Evolutionary conservation across 2,888 invertebrate species (phyloP).

Genomic region (Muscina levida): DNA sequence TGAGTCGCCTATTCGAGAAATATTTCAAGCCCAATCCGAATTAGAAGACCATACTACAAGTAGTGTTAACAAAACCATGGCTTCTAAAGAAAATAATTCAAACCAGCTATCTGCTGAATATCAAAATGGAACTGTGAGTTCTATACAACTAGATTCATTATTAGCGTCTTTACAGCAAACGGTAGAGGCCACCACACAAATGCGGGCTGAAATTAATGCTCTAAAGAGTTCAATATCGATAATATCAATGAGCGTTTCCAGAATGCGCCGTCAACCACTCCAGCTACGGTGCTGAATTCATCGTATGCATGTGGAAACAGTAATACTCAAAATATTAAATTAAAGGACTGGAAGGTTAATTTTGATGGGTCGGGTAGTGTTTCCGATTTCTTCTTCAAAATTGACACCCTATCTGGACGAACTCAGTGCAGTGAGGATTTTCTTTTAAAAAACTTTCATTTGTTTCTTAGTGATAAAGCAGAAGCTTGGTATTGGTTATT

Average conservation of each 20-base stretch:
- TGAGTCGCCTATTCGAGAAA: not conserved
- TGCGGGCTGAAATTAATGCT: constrained; percentile 1
- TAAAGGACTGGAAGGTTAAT: constrained; percentile 40
- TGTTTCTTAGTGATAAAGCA: constrained; percentile 29
- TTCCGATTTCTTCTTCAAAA: constrained; percentile 39
- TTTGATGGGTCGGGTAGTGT: constrained; percentile 28
- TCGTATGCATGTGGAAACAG: not conserved
- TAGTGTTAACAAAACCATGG: constrained; percentile 16
- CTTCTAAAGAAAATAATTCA: not conserved
- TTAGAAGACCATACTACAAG: not conserved
- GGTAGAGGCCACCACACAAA: not conserved
- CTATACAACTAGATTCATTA: not conserved
- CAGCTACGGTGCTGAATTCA: not conserved
- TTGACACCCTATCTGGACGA: constrained; percentile 5
- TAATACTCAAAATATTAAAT: constrained; percentile 29
- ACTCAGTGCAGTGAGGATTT: constrained; percentile 18
- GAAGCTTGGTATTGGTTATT: constrained; percentile 51
- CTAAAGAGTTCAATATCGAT: constrained; percentile 5
- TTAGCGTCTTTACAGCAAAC: constrained; percentile 16
- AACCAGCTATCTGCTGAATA: not conserved
- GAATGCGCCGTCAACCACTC: not conserved
- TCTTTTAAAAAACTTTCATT: constrained; percentile 35
- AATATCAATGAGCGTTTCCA: not conserved
- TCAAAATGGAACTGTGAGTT: not conserved
- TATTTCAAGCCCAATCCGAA: constrained; percentile 1